phyloP scores from a whole-genome alignment of 2,888 invertebrate species.

The Acheta domesticus region DNA sequence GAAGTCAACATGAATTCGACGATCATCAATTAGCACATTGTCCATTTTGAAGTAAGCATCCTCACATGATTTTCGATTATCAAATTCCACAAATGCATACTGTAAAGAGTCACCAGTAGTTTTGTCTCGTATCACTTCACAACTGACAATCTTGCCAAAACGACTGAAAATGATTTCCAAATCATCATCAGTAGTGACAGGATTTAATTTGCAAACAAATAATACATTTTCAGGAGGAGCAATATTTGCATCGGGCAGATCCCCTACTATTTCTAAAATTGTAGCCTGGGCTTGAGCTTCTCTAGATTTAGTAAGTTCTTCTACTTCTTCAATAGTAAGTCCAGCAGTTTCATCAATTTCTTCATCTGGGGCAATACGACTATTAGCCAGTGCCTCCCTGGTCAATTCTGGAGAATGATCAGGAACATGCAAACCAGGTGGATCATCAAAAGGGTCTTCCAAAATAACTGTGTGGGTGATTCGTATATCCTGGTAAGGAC shows the following conservation, averaged over 20 bases:
- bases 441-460: slow-evolving; percentile 95
- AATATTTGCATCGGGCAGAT: slow-evolving; percentile 94
- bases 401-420: slow-evolving; percentile 86
- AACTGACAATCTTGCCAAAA: slow-evolving; percentile 84
- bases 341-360: slow-evolving; percentile 86
- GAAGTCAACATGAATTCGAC: slow-evolving; percentile 98
- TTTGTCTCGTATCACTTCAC: slow-evolving; percentile 94
- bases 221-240: slow-evolving; percentile 98
- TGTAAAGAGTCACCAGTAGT: slow-evolving; percentile 92
- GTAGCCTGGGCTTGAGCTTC: slow-evolving; percentile 97
- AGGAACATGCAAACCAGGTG: slow-evolving; percentile 70
- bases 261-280: slow-evolving; percentile 96
- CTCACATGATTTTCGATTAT: slow-evolving; percentile 87
- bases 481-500: slow-evolving; percentile 88
- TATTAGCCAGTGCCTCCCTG: slow-evolving; percentile 73
- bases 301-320: slow-evolving; percentile 81
- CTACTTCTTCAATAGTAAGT: slow-evolving; percentile 77
- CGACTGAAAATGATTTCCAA: slow-evolving; percentile 96
- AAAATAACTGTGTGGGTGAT: slow-evolving; percentile 95
- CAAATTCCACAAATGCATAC: slow-evolving; percentile 98
- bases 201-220: slow-evolving; percentile 98
- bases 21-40: slow-evolving; percentile 97
- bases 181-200: slow-evolving; percentile 95
- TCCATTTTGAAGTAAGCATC: slow-evolving; percentile 99
- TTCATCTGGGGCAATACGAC: slow-evolving; percentile 90